Evolutionary conservation across 1,140 invertebrate genomes (phyloP), one percentile per base, ranked within the genome.

Genomic region (Halyomorpha halys): DNA sequence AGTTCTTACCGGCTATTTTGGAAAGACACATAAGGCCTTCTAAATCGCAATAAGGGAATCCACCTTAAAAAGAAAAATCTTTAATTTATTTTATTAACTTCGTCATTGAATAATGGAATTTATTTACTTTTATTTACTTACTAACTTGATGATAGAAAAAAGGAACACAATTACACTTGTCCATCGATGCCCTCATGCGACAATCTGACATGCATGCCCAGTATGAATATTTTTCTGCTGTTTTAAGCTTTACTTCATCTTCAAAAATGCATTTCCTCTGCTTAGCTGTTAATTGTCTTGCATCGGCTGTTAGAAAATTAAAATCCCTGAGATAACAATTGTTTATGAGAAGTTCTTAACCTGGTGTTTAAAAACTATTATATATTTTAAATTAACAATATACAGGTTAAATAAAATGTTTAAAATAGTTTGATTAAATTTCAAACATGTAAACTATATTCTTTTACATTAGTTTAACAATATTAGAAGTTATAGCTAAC

Each of bases 151-250:
- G 79, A 71, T 86, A 85, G 69, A 87, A 86, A 65, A 81, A 79
- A 16, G 84, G 83, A 62, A 86, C 80, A 71, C 84, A 87, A 68
- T 79, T 79, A 71, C 84, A 86, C 14, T 78, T 73, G 44, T 78
- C 74, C 18, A 78, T 77, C 45, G 81, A 75, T 34, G 76, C 76
- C 25, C 79, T 78, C 81, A 86, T 85, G 39, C 84, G 76, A 64
- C 84, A 87, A 70, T 86, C 80, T 11, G 80, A 76, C 75, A 84
- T 84, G 69, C 84, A 87, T 3, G 82, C 82, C 0, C 82, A 80
- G 68, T 84, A 85, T 1, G 83, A 84, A 68, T 86, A 86, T 34
- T 78, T 77, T 0, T 73, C 8, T 2, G 82, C 81, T 0, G 80
- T 80, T 47, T 79, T 73, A 27, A 86, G 69, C 60, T 76, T 76